Base-by-base conservation (phyloP, 1,140 invertebrate species). In the Anoplolepis gracilipes region DNA sequence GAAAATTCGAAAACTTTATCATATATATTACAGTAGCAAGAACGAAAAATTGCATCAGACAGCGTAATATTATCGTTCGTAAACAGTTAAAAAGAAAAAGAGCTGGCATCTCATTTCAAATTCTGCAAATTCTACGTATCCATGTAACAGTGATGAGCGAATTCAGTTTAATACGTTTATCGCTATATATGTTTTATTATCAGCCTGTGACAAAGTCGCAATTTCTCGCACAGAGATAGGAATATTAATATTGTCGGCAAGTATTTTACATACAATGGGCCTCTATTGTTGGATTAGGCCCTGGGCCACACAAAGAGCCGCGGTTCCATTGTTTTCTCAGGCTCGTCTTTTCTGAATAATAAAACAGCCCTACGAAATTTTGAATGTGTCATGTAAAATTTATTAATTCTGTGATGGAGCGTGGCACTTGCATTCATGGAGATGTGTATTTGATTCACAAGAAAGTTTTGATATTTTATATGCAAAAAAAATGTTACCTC, bases 241-340 rank as follows among this genome's bases (percentile, higher is more conserved):
- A 61, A 82, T 82, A 81, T 81, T 72, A 81, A 59, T 70, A 70
- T 73, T 46, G 78, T 59, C 78, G 36, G 36, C 28, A 59, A 46
- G 53, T 82, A 73, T 46, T 82, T 82, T 72, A 82, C 78, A 82
- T 82, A 82, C 78, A 82, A 82, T 82, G 42, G 53, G 0, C 13
- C 11, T 0, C 46, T 49, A 64, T 39, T 72, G 11, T 81, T 70
- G 28, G 28, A 82, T 59, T 82, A 82, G 78, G 33, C 53, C n/a
- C 67, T 46, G 42, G 11, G 39, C 57, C 62, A 11, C 49, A 81
- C 36, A 72, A 79, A 67, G 42, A 39, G 42, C 10, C 53, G 53
- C 53, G 67, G 22, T 11, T 30, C 33, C 36, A 82, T 82, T 82
- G 65, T 72, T 59, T 73, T 82, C n/a, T 30, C 7, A 72, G 53